Percentiles rank a stretch among this genome's conserved stretches.
Conservation (phyloP, 2,797 vertebrate genomes). For the Potorous gilbertii region DNA sequence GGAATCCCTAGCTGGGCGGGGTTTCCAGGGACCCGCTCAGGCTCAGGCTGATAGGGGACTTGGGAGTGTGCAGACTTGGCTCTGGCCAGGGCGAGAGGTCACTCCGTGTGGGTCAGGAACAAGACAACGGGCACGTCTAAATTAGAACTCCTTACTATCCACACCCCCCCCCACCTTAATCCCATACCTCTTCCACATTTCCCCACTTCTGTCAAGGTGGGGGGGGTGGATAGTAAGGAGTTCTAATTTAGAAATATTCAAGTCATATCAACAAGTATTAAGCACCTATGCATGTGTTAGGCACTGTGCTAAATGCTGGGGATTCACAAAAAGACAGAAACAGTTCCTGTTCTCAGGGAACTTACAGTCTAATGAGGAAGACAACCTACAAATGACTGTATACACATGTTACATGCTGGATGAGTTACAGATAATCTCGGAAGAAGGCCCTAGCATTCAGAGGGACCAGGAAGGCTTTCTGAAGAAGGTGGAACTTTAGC, state of each 20-base stretch:
- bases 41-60: background rate
- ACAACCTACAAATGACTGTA: background rate
- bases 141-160: too few species aligned
- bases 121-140: background rate
- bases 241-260: background rate
- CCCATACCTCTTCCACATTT: too few species aligned
- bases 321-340: background rate
- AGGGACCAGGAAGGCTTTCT: background rate
- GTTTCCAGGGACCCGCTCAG: constrained; percentile 72
- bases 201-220: too few species aligned
- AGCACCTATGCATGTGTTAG: background rate
- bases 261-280: background rate
- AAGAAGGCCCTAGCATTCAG: background rate
- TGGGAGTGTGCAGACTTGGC: background rate
- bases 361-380: background rate
- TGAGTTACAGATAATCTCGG: background rate
- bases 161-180: too few species aligned
- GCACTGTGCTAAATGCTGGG: background rate
- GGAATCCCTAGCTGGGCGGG: constrained; percentile 84
- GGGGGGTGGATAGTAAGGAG: background rate
- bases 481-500: background rate
- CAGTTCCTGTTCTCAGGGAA: background rate
- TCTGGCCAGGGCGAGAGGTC: background rate
- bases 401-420: background rate
- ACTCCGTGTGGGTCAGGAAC: background rate